Evolutionary conservation across 2,113 vertebrate genomes (phyloP).

Genomic region (Leptobrachium leishanense): DNA sequence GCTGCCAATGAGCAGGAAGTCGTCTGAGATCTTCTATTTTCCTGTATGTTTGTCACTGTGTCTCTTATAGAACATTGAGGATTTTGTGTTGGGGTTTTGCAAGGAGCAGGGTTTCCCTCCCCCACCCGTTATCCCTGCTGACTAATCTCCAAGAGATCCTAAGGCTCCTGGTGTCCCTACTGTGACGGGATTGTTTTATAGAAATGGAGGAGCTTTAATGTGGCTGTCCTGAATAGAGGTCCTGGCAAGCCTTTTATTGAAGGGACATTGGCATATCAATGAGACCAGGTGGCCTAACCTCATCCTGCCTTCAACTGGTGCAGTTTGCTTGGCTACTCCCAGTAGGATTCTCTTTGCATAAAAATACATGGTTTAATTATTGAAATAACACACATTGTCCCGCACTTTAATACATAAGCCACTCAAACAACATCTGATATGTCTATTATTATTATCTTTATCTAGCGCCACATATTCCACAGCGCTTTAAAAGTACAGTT

Average conservation of each 20-base stretch:
- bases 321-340: not conserved
- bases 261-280: constrained; percentile 49
- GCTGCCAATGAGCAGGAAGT: too few species aligned
- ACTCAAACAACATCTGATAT: too few species aligned
- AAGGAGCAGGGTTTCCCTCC: constrained; percentile 10
- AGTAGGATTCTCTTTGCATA: too few species aligned
- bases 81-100: not conserved
- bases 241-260: constrained; percentile 30
- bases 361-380: too few species aligned
- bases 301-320: not conserved
- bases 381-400: too few species aligned
- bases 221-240: constrained; percentile 29
- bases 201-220: constrained; percentile 37
- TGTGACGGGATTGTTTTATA: constrained; percentile 48
- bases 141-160: constrained; percentile 14
- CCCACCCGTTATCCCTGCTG: constrained; percentile 27
- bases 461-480: too few species aligned
- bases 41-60: too few species aligned
- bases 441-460: too few species aligned
- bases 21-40: too few species aligned
- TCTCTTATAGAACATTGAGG: not conserved
- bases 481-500: too few species aligned
- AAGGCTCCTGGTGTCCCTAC: constrained; percentile 37
- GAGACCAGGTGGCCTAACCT: constrained; percentile 38
- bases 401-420: too few species aligned